Conservation (phyloP, 2,113 vertebrate species). For the Formicarius rufipectus region DNA sequence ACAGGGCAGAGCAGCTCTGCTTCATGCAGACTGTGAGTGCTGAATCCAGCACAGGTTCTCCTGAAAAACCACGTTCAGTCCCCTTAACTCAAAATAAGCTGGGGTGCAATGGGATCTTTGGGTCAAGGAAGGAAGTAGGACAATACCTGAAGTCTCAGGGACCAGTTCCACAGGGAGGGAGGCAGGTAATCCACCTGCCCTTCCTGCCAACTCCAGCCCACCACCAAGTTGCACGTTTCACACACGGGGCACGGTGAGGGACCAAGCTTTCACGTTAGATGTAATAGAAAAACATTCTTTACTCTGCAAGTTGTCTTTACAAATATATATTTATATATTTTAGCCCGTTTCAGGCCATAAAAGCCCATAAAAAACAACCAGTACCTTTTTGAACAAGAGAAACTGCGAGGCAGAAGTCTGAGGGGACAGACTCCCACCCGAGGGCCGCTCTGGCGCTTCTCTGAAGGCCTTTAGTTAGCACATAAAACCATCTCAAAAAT, state of each 20-base stretch:
- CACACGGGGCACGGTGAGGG: neutral
- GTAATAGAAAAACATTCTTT: slow-evolving; percentile 75
- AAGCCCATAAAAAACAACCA: slow-evolving; percentile 65
- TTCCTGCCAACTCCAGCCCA: neutral
- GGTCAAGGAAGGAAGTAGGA: neutral
- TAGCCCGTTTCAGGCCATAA: slow-evolving; percentile 68
- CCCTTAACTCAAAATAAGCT: neutral
- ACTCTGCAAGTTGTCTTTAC: slow-evolving; percentile 76
- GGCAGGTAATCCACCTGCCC: neutral
- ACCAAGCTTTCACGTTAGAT: slow-evolving; percentile 56
- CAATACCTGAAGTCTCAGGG: neutral
- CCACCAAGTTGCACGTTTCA: neutral
- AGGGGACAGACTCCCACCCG: slow-evolving; percentile 42
- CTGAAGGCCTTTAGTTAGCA: slow-evolving; percentile 62
- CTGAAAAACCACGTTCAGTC: neutral
- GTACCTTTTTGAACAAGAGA: slow-evolving; percentile 66
- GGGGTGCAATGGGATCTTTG: neutral
- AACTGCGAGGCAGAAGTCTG: slow-evolving; percentile 34
- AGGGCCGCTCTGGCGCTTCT: slow-evolving; percentile 52
- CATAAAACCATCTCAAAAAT: slow-evolving; percentile 31
- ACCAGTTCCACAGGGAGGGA: neutral
- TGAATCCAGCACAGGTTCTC: neutral
- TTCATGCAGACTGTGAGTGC: fast-evolving
- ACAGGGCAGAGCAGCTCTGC: neutral
- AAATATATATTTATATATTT: slow-evolving; percentile 78